Evolutionary conservation across 1,140 invertebrate genomes (phyloP), one percentile per base, ranked within the genome.

Genomic region (Helicoverpa armigera): DNA sequence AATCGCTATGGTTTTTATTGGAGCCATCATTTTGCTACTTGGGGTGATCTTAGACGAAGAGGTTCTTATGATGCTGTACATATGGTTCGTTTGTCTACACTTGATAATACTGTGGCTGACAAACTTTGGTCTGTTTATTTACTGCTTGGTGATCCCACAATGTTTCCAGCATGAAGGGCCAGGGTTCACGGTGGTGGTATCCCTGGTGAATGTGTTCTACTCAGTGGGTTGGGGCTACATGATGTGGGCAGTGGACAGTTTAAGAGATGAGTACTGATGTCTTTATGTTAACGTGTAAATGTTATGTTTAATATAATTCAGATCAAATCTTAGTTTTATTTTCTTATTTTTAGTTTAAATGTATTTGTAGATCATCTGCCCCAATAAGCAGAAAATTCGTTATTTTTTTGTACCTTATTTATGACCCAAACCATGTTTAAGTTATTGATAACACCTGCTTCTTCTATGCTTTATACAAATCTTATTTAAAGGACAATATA

Each of bases 11-110:
- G 3, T 83, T 14, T 83, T 83, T 43, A 9, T 81, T 35, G 43
- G 60, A 3, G 65, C 75, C 48, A n/a, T 81, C 10, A 10, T 79
- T 29, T 76, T 83, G 14, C 5, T 79, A 5, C 23, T 69, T 2
- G 82, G 79, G 1, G 3, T 72, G 2, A 12, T 60, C 29, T 16
- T 16, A 3, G 10, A 77, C 0, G 35, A 50, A 3, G 56, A 79
- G 9, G 5, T n/a, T 10, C n/a, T 70, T 5, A 7, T 84, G 12
- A 5, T 65, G 5, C 23, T 53, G 2, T 81, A 56, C 14, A 54
- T 82, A 1, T 81, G 76, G 56, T 51, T 50, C 53, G n/a, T 61
- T 14, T 0, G 79, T 5, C 2, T 61, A 12, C 58, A 61, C 18
- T 10, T 61, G 12, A 4, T 12, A 2, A 29, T 61, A 13, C 18